Conservation (phyloP, 2,113 vertebrate genomes). For the Phaethon lepturus region DNA sequence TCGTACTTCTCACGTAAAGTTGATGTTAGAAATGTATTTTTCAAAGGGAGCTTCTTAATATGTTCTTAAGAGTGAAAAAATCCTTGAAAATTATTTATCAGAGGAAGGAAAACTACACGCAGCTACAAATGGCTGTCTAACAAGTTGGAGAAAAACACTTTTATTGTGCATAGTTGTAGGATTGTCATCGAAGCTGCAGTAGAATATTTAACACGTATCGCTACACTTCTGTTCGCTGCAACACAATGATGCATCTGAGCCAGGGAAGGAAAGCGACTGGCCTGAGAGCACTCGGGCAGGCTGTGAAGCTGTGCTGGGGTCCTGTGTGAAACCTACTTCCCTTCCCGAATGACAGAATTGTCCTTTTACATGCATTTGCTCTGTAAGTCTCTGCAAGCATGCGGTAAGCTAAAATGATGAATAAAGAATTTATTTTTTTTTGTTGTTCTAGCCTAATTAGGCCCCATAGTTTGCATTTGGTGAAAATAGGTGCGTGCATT, state of each 20-base stretch:
- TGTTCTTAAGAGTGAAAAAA: background rate
- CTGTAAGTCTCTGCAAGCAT: background rate
- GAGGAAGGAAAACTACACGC: accelerated
- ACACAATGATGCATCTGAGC: accelerated
- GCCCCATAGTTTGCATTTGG: background rate
- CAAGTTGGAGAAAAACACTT: background rate
- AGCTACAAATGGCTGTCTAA: background rate
- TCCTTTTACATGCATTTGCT: background rate
- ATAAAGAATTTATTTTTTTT: background rate
- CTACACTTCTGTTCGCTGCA: background rate
- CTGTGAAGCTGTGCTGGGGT: accelerated
- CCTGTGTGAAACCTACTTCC: background rate
- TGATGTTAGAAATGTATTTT: background rate
- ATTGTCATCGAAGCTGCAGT: background rate
- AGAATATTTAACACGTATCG: background rate
- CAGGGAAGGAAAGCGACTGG: background rate
- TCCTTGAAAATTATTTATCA: background rate
- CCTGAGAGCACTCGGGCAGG: background rate
- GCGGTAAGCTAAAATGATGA: background rate
- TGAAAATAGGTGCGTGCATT: accelerated
- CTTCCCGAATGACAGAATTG: background rate
- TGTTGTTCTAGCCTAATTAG: background rate
- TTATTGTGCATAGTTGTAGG: background rate
- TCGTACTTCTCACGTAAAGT: background rate
- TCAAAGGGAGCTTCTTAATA: background rate